These are phyloP conservation scores for Myotis planiceps DNA, from an alignment of 2,797 vertebrate species.

Conservation along the genomic window DNA sequence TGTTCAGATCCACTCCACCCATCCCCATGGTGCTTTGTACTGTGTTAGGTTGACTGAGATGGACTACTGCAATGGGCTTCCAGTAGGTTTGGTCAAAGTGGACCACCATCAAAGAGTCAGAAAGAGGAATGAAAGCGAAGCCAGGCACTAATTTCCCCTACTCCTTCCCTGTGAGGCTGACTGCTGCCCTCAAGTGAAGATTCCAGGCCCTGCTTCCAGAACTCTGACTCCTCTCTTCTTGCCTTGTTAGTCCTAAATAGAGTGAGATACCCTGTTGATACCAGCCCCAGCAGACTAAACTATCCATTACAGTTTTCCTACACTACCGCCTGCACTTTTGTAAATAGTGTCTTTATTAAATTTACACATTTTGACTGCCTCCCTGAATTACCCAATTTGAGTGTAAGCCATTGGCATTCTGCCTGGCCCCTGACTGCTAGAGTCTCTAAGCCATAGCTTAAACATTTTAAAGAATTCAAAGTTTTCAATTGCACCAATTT, in stretches of 20 bases:
- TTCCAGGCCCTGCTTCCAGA: neutral
- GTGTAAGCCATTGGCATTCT: neutral
- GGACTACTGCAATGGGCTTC: neutral
- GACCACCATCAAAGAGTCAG: neutral
- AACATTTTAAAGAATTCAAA: slow-evolving; percentile 46
- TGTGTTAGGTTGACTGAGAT: neutral
- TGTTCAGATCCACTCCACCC: rapidly evolving
- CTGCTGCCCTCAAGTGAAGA: neutral
- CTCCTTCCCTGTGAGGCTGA: neutral
- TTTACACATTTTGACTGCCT: neutral
- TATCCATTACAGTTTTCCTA: neutral
- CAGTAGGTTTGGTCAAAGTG: neutral
- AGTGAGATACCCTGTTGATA: neutral
- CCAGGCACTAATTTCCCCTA: neutral
- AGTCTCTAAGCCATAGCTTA: slow-evolving; percentile 18
- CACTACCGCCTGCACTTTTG: neutral
- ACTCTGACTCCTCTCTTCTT: neutral
- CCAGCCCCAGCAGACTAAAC: neutral
- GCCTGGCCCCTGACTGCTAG: neutral
- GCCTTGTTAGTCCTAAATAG: neutral
- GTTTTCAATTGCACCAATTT: slow-evolving; percentile 46
- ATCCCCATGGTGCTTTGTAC: neutral
- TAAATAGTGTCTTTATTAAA: slow-evolving; percentile 55
- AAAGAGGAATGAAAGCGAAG: neutral
- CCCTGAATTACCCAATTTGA: neutral